Percentiles rank a stretch among this genome's conserved stretches.
Conservation (phyloP, 2,888 invertebrate genomes). For the Mylabris sibirica region DNA sequence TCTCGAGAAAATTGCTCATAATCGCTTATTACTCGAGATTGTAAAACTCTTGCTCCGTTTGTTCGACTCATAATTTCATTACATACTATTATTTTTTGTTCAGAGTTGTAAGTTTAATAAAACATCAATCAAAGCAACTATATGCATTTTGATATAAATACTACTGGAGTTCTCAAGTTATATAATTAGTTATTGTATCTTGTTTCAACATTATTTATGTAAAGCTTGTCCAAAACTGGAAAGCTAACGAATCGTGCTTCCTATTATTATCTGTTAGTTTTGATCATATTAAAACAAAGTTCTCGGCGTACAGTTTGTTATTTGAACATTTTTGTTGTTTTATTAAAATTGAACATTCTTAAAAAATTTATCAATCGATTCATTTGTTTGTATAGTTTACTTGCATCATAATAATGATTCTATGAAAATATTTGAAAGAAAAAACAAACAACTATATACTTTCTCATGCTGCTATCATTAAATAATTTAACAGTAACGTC, state of each 20-base stretch:
- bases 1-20: slow-evolving; percentile 50
- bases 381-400: slow-evolving; percentile 5
- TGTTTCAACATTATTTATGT: neutral
- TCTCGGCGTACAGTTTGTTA: neutral
- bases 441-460: neutral
- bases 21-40: slow-evolving; percentile 48
- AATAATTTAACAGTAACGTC: slow-evolving; percentile 4
- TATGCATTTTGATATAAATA: neutral
- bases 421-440: slow-evolving; percentile 2
- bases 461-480: slow-evolving; percentile 8
- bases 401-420: slow-evolving; percentile 3
- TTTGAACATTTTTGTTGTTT: neutral
- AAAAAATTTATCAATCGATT: neutral
- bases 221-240: neutral
- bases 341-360: neutral
- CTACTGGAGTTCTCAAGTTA: neutral
- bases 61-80: neutral
- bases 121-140: neutral
- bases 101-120: neutral
- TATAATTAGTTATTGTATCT: slow-evolving; percentile 1
- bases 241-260: slow-evolving; percentile 9
- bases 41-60: slow-evolving; percentile 27
- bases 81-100: neutral
- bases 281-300: neutral
- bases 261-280: slow-evolving; percentile 6